Evolutionary conservation across 2,113 vertebrate species (phyloP).

Genomic region (Suncus etruscus): DNA sequence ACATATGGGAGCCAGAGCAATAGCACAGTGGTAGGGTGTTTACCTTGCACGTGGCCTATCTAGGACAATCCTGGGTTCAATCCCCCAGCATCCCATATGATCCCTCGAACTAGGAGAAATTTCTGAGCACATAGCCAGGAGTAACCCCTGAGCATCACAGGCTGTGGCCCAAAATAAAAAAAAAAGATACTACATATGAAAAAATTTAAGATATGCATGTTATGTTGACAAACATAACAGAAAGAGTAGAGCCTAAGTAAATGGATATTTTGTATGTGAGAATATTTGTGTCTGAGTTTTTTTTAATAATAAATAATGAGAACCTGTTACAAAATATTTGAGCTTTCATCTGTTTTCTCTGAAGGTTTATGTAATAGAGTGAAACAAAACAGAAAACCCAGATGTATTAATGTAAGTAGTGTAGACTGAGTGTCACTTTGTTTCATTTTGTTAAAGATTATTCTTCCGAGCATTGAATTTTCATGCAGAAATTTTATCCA

Average conservation of each 20-base stretch:
- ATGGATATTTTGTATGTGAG: background rate
- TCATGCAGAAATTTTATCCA: constrained; percentile 22
- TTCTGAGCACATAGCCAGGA: too few relatives aligned
- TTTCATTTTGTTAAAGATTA: constrained; percentile 28
- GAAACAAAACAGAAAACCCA: background rate
- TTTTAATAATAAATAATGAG: background rate
- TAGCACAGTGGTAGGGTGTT: too few relatives aligned
- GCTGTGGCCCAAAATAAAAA: background rate
- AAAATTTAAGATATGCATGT: background rate
- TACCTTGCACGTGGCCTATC: too few relatives aligned
- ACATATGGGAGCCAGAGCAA: background rate
- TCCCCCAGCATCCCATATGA: too few relatives aligned
- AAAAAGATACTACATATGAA: constrained; percentile 3
- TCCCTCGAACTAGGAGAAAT: too few relatives aligned
- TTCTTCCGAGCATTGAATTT: constrained; percentile 25
- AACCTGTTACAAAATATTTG: background rate
- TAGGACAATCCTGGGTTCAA: too few relatives aligned
- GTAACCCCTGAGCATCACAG: too few relatives aligned
- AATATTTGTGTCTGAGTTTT: constrained; percentile 27
- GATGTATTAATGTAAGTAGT: background rate
- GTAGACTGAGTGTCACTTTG: background rate
- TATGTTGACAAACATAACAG: background rate
- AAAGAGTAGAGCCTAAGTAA: background rate
- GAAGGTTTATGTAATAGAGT: background rate
- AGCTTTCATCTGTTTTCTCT: background rate